These are phyloP conservation scores for Eupeodes luniger DNA, from an alignment of 2,888 invertebrate species.

Conservation along the genomic window DNA sequence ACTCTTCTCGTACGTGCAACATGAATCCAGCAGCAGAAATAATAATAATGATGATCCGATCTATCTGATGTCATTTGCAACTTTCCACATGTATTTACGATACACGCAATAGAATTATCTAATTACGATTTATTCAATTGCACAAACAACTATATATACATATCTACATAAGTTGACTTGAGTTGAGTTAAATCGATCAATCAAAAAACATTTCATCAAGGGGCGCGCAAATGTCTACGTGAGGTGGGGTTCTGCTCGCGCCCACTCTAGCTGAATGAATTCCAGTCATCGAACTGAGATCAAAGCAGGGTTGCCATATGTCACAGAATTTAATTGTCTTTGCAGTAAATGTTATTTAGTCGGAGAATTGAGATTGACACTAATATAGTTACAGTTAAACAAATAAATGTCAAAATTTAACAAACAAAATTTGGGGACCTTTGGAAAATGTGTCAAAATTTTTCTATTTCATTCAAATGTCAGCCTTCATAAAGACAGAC, in stretches of 20 bases:
- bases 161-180: no score
- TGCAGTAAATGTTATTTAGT: no score
- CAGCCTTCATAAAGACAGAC: no score
- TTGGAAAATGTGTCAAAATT: no score
- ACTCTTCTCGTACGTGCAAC: neutral
- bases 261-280: conserved; percentile 60
- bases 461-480: no score
- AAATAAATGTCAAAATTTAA: no score
- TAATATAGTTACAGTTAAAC: no score
- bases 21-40: conserved; percentile 37
- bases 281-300: conserved; percentile 69
- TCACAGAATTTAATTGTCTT: no score
- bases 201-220: conserved; percentile 66
- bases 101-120: conserved; percentile 59
- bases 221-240: conserved; percentile 68
- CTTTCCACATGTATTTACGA: conserved; percentile 22
- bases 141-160: conserved; percentile 20
- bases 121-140: conserved; percentile 60
- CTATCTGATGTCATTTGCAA: conserved; percentile 65
- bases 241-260: conserved; percentile 69
- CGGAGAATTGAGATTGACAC: no score
- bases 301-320: neutral
- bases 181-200: conserved; percentile 50
- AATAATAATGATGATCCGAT: conserved; percentile 65
- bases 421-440: no score